Conservation (phyloP, 2,888 invertebrate genomes). For the Rotaria magnacalcarata region DNA sequence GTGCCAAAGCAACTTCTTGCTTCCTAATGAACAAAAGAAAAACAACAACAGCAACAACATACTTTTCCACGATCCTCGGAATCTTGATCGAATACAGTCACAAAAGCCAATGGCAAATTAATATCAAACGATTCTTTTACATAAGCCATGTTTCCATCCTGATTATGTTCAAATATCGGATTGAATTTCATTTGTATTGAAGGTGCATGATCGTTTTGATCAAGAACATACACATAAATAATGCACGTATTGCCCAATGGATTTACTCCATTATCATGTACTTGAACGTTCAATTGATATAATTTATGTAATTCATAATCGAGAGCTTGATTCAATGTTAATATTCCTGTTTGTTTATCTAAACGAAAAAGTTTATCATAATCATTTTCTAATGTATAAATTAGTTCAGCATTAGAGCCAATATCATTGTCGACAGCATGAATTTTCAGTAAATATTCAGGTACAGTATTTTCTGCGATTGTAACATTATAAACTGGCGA, state of each 20-base stretch:
- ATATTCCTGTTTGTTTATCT: neutral
- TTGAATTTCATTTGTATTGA: conserved; percentile 12
- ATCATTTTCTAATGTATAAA: conserved; percentile 8
- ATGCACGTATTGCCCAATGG: neutral
- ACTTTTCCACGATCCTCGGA: neutral
- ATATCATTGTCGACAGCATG: conserved; percentile 4
- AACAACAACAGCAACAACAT: neutral
- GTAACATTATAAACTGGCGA: neutral
- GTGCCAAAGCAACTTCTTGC: no score
- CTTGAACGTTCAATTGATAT: conserved; percentile 5
- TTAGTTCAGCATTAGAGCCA: conserved; percentile 7
- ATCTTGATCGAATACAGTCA: conserved; percentile 18
- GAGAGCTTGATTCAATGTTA: conserved; percentile 31
- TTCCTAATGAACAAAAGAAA: no score
- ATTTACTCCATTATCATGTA: neutral
- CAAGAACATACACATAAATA: neutral
- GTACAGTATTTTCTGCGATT: neutral
- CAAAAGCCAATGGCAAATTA: neutral
- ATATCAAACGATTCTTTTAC: conserved; percentile 17
- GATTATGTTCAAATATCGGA: neutral
- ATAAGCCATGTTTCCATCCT: conserved; percentile 27
- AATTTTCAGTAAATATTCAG: neutral
- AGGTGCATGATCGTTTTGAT: conserved; percentile 33
- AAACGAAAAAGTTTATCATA: neutral
- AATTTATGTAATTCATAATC: conserved; percentile 30